Percentiles rank a stretch among this genome's conserved stretches.
Conservation (phyloP, 2,113 vertebrate species). For the Phocoena phocoena region DNA sequence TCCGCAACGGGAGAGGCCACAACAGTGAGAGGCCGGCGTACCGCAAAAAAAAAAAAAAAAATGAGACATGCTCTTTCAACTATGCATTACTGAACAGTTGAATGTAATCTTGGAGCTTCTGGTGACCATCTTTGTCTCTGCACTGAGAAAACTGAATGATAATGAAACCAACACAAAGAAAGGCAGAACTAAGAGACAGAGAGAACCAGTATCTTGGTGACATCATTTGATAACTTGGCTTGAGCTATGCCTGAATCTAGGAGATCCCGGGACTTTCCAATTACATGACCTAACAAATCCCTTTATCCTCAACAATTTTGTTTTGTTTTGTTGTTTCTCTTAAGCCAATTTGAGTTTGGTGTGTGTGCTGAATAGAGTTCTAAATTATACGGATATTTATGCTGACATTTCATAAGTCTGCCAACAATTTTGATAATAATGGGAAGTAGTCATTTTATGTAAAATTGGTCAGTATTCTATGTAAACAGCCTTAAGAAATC, state of each 20-base stretch:
- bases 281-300: background rate
- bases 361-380: background rate
- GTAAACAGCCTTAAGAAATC: background rate
- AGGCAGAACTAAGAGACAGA: background rate
- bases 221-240: background rate
- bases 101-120: background rate
- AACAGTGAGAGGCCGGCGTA: too few relatives aligned
- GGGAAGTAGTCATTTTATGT: background rate
- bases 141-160: background rate
- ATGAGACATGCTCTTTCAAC: background rate
- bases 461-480: background rate
- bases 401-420: background rate
- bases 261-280: background rate
- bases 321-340: slow-evolving; percentile 24
- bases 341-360: background rate
- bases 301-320: background rate
- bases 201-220: background rate
- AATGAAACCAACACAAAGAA: background rate
- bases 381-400: background rate
- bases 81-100: background rate
- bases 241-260: background rate
- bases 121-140: background rate
- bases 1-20: too few relatives aligned
- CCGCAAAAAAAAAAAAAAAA: background rate
- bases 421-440: background rate